phyloP scores from a whole-genome alignment of 2,797 vertebrate species.

The Anguilla anguilla region DNA sequence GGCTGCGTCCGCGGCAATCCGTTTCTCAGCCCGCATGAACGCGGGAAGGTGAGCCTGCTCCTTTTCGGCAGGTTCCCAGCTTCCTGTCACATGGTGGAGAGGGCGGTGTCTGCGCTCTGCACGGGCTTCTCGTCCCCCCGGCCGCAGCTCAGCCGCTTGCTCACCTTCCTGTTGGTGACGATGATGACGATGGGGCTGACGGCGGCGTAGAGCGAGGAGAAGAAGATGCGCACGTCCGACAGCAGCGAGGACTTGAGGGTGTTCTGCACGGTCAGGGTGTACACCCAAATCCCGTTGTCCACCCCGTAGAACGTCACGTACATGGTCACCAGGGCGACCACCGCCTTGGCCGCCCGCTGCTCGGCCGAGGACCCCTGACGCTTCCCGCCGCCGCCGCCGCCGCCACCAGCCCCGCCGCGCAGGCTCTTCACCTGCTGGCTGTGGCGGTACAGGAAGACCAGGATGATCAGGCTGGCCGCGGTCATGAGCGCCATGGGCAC shows the following conservation, averaged over 20 bases:
- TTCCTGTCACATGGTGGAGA: slow-evolving; percentile 45
- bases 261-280: slow-evolving; percentile 66
- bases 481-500: slow-evolving; percentile 75
- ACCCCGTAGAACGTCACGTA: slow-evolving; percentile 72
- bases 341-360: slow-evolving; percentile 66
- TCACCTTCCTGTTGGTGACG: slow-evolving; percentile 72
- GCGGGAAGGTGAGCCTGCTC: not conserved
- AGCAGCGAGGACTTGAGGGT: slow-evolving; percentile 67
- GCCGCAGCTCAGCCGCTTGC: slow-evolving; percentile 58
- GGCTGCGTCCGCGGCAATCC: not conserved
- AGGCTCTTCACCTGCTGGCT: slow-evolving; percentile 63
- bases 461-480: slow-evolving; percentile 66
- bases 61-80: not conserved
- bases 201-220: slow-evolving; percentile 71
- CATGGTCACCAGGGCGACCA: slow-evolving; percentile 68
- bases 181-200: slow-evolving; percentile 74
- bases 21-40: not conserved
- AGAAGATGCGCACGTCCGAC: slow-evolving; percentile 74
- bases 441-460: slow-evolving; percentile 72
- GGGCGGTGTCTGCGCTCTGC: slow-evolving; percentile 36
- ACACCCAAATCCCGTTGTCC: slow-evolving; percentile 76
- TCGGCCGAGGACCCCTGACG: slow-evolving; percentile 50
- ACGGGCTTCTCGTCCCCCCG: slow-evolving; percentile 39
- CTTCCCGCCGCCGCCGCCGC: not conserved
- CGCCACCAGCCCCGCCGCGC: slow-evolving; percentile 33